These are phyloP conservation scores for Medauroidea extradentata DNA, from an alignment of 1,140 invertebrate genomes.

Conservation along the genomic window DNA sequence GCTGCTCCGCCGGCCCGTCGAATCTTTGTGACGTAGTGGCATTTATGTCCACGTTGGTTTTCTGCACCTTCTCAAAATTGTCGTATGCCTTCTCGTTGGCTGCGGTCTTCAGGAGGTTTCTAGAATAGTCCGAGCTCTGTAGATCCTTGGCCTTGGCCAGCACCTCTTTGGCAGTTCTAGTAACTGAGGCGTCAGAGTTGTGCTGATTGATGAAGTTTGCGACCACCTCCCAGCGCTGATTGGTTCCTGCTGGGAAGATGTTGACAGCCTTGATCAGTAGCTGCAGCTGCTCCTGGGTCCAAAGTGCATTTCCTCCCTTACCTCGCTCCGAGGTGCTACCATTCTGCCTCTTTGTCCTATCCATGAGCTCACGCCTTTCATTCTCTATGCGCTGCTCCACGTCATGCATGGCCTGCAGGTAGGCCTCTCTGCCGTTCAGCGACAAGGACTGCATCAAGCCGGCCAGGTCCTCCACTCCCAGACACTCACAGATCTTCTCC, in stretches of 20 bases:
- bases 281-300: constrained; percentile 79
- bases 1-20: constrained; percentile 35
- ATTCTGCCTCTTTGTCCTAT: constrained; percentile 26
- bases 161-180: constrained; percentile 81
- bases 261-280: constrained; percentile 94
- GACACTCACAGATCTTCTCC: constrained; percentile 83
- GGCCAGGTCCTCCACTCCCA: constrained; percentile 59
- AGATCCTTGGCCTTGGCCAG: constrained; percentile 91
- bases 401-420: constrained; percentile 61
- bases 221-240: constrained; percentile 93
- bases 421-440: constrained; percentile 57
- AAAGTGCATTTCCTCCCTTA: constrained; percentile 46
- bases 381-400: constrained; percentile 69
- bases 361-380: constrained; percentile 61
- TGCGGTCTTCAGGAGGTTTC: constrained; percentile 75
- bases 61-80: constrained; percentile 59
- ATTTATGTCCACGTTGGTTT: constrained; percentile 51
- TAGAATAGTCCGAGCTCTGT: constrained; percentile 84
- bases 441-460: constrained; percentile 68
- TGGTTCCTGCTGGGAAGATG: constrained; percentile 93
- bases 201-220: constrained; percentile 96
- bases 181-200: constrained; percentile 42
- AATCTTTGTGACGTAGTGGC: constrained; percentile 52
- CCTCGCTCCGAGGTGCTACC: not conserved
- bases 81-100: constrained; percentile 90